These are phyloP conservation scores for Symphodus melops DNA, from an alignment of 2,113 vertebrate species.

Conservation along the genomic window DNA sequence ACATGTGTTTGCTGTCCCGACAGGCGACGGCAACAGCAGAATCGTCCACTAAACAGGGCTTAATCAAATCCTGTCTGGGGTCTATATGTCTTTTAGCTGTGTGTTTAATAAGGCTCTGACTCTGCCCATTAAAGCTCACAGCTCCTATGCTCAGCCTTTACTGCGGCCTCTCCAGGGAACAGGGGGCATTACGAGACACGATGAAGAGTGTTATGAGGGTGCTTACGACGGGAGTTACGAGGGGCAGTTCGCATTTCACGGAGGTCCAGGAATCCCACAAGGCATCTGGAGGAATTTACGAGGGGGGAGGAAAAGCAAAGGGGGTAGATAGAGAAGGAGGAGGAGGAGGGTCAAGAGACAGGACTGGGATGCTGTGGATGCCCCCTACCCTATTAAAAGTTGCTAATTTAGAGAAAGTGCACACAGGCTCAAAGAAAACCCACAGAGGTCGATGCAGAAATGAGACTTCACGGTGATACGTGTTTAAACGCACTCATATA, in stretches of 20 bases:
- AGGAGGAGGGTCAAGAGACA: slow-evolving; percentile 15
- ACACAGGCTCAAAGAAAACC: slow-evolving; percentile 20
- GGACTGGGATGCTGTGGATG: slow-evolving; percentile 67
- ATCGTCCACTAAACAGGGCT: slow-evolving; percentile 60
- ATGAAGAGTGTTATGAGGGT: slow-evolving; percentile 76
- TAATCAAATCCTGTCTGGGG: slow-evolving; percentile 73
- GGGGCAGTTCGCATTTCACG: slow-evolving; percentile 78
- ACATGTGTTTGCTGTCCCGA: slow-evolving; percentile 23
- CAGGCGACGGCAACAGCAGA: slow-evolving; percentile 37
- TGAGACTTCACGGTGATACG: neutral
- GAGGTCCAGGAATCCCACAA: slow-evolving; percentile 80
- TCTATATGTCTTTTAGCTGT: slow-evolving; percentile 70
- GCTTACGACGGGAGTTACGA: slow-evolving; percentile 78
- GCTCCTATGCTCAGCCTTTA: slow-evolving; percentile 76
- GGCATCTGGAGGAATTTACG: slow-evolving; percentile 82
- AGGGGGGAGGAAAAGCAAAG: slow-evolving; percentile 58
- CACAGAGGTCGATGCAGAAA: slow-evolving; percentile 34
- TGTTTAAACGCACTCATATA: slow-evolving; percentile 38
- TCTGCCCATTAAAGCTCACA: slow-evolving; percentile 69
- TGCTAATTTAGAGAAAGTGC: slow-evolving; percentile 69
- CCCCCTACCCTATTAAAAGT: slow-evolving; percentile 59
- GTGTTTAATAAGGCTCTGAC: slow-evolving; percentile 69
- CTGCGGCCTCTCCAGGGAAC: slow-evolving; percentile 72
- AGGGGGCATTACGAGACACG: slow-evolving; percentile 73
- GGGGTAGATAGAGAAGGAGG: slow-evolving; percentile 9